Conservation (phyloP, 37 sponge, comb jelly and placozoan species). For the Bolinopsis microptera region DNA sequence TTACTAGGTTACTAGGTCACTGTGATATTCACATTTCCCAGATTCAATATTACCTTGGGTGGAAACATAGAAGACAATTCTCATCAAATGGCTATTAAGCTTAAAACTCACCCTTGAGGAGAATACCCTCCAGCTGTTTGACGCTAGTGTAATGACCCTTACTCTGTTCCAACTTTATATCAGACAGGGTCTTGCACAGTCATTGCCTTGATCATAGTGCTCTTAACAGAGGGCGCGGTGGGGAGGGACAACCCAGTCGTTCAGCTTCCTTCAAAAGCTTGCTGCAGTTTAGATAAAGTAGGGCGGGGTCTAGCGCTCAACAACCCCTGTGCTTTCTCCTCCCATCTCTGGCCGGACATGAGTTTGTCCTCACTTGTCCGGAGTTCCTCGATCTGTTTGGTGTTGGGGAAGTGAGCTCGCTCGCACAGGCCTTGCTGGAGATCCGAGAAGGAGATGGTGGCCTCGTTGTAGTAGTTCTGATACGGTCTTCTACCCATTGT, state of each 20-base stretch:
- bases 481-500: conserved; percentile 16
- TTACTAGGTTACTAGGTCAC: no score
- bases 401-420: conserved; percentile 28
- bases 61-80: no score
- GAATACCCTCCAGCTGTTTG: conserved; percentile 22
- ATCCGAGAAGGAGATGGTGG: conserved; percentile 7
- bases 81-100: no score
- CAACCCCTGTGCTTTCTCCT: conserved; percentile 69
- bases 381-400: not conserved
- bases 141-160: conserved; percentile 40
- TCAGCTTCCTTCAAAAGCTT: conserved; percentile 61
- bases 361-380: conserved; percentile 23
- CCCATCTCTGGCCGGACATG: conserved; percentile 74
- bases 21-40: no score
- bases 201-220: conserved; percentile 67
- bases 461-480: not conserved
- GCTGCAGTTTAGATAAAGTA: conserved; percentile 44
- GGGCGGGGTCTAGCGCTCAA: conserved; percentile 70
- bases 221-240: conserved; percentile 15
- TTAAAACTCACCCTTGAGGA: conserved; percentile 10
- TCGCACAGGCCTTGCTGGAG: conserved; percentile 22
- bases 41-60: no score
- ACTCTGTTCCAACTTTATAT: conserved; percentile 41
- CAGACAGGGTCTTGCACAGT: conserved; percentile 55
- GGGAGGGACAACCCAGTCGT: conserved; percentile 69